phyloP scores from a whole-genome alignment of 1,140 invertebrate genomes.

The Teleogryllus occipitalis region DNA sequence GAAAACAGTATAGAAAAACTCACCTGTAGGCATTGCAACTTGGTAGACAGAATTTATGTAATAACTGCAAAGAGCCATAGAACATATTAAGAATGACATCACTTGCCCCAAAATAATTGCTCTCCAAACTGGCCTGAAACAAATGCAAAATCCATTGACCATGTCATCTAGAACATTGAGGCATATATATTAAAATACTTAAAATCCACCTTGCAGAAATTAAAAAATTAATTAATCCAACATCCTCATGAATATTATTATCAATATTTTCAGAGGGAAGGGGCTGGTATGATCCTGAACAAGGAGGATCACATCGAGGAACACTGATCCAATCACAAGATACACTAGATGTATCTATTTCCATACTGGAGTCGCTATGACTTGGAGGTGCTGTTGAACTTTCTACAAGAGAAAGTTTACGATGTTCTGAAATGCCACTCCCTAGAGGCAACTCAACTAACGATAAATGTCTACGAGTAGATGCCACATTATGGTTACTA shows the following conservation, averaged over 20 bases:
- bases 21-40: constrained; percentile 62
- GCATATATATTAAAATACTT: neutral
- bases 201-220: constrained; percentile 7
- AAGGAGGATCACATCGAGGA: neutral
- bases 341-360: constrained; percentile 12
- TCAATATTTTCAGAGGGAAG: constrained; percentile 7
- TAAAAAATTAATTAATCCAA: constrained; percentile 6
- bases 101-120: constrained; percentile 68
- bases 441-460: neutral
- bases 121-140: constrained; percentile 62
- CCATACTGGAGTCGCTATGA: neutral
- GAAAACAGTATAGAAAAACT: constrained; percentile 23
- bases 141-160: constrained; percentile 9
- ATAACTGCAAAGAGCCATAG: constrained; percentile 65
- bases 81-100: constrained; percentile 62
- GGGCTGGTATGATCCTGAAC: neutral
- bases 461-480: neutral
- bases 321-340: neutral
- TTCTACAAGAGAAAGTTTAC: neutral
- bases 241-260: neutral
- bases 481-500: neutral
- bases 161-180: neutral
- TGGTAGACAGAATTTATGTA: constrained; percentile 58
- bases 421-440: neutral
- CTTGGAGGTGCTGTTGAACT: neutral